Percentiles rank a stretch among this genome's conserved stretches.
phyloP scores from a whole-genome alignment of 2,888 invertebrate genomes.

The Sminthurides aquaticus region DNA sequence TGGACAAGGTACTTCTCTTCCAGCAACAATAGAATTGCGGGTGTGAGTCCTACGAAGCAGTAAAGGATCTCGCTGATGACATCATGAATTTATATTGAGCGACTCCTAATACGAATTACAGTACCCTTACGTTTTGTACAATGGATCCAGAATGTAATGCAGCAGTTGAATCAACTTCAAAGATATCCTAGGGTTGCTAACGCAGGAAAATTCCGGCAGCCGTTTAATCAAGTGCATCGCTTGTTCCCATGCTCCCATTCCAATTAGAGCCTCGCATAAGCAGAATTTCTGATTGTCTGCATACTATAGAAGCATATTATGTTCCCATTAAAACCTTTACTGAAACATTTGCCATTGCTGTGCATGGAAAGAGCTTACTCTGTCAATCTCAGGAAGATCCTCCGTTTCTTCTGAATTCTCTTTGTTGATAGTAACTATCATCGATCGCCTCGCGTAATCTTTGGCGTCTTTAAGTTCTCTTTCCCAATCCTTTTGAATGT shows the following conservation, averaged over 20 bases:
- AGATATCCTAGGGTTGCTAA: constrained; percentile 61
- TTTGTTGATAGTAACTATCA: constrained; percentile 45
- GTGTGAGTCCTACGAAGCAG: constrained; percentile 8
- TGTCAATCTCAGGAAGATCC: constrained; percentile 13
- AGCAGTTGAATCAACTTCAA: constrained; percentile 69
- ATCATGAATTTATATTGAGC: no score
- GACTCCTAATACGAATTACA: no score
- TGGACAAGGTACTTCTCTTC: background rate
- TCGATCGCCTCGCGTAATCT: constrained; percentile 79
- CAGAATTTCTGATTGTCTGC: constrained; percentile 86
- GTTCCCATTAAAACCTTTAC: background rate
- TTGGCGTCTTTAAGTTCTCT: constrained; percentile 72
- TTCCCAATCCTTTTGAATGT: constrained; percentile 72
- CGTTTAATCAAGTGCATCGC: constrained; percentile 70
- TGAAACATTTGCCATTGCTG: background rate
- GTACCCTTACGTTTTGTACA: constrained; percentile 73
- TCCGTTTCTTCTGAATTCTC: constrained; percentile 46
- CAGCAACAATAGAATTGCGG: constrained; percentile 14
- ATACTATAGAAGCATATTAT: constrained; percentile 45
- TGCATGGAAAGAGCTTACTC: constrained; percentile 10
- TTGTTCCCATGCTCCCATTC: constrained; percentile 83
- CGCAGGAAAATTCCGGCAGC: constrained; percentile 71
- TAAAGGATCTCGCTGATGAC: no score
- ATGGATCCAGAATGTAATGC: constrained; percentile 74
- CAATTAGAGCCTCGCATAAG: constrained; percentile 77